These are phyloP conservation scores for Dolichomitus sp. DNA, from an alignment of 2,888 invertebrate species.

Conservation along the genomic window DNA sequence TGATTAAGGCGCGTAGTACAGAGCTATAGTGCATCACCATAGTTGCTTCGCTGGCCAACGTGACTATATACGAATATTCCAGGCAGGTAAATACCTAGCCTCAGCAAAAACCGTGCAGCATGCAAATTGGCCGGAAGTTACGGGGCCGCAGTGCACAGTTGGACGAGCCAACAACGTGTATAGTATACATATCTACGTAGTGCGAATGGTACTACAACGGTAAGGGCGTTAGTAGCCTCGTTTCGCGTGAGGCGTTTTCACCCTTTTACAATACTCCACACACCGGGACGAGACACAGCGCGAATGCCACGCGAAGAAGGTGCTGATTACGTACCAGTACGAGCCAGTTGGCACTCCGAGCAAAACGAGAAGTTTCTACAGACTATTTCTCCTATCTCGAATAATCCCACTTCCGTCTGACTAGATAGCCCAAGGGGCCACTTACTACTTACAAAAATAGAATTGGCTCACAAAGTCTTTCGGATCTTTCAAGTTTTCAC, in stretches of 20 bases:
- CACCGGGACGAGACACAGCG: constrained; percentile 26
- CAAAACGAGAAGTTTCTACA: constrained; percentile 45
- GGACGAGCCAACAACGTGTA: constrained; percentile 50
- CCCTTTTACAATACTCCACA: constrained; percentile 53
- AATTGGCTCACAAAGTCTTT: constrained; percentile 13
- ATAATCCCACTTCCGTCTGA: constrained; percentile 38
- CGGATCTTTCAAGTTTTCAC: neutral
- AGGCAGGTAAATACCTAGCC: constrained; percentile 61
- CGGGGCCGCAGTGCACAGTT: constrained; percentile 40
- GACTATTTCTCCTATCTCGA: constrained; percentile 43
- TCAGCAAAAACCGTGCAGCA: constrained; percentile 67
- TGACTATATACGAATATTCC: constrained; percentile 60
- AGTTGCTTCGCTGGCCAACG: constrained; percentile 27
- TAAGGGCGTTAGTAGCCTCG: constrained; percentile 43
- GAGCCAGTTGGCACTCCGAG: constrained; percentile 55
- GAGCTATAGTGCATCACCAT: constrained; percentile 15
- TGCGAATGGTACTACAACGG: constrained; percentile 25
- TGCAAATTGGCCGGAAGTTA: constrained; percentile 66
- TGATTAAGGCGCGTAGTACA: constrained; percentile 60
- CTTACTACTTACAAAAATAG: constrained; percentile 25
- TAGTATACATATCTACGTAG: constrained; percentile 30
- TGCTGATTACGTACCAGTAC: constrained; percentile 59
- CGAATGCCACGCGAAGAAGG: constrained; percentile 47
- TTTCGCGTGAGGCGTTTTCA: constrained; percentile 55
- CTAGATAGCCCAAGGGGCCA: constrained; percentile 2